A percentile compares a stretch with the other conserved stretches of the same genome.
Evolutionary conservation across 2,888 invertebrate genomes (phyloP).

Genomic region (Congeria kusceri): DNA sequence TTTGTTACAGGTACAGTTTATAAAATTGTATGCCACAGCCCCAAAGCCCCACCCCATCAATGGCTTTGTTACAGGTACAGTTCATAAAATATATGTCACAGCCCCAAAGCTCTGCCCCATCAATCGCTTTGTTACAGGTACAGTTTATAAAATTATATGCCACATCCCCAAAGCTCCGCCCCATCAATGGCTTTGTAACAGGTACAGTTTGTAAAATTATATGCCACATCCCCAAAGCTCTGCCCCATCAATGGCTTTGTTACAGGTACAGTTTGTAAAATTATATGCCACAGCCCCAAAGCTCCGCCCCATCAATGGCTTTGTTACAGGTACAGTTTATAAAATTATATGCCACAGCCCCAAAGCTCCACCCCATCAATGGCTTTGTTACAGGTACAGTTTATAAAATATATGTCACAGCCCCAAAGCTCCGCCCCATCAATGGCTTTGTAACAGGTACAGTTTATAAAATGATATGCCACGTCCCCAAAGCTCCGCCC

Average conservation of each 20-base stretch:
- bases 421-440: constrained; percentile 90
- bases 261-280: constrained; percentile 87
- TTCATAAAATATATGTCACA: no score
- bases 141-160: no score
- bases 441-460: constrained; percentile 93
- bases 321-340: constrained; percentile 89
- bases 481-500: constrained; percentile 90
- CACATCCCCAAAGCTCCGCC: constrained; percentile 88
- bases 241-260: constrained; percentile 95
- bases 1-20: constrained; percentile 90
- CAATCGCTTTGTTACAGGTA: constrained; percentile 93
- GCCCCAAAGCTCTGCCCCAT: constrained; percentile 90
- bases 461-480: no score
- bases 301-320: constrained; percentile 94
- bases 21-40: no score
- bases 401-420: no score
- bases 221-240: constrained; percentile 85
- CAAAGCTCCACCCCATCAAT: constrained; percentile 92
- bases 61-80: constrained; percentile 92
- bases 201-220: constrained; percentile 84
- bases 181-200: constrained; percentile 94
- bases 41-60: constrained; percentile 92
- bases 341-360: no score
- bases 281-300: no score
- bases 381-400: constrained; percentile 92